Base-by-base conservation (phyloP, 2,888 invertebrate species). In the Drosophila tripunctata region DNA sequence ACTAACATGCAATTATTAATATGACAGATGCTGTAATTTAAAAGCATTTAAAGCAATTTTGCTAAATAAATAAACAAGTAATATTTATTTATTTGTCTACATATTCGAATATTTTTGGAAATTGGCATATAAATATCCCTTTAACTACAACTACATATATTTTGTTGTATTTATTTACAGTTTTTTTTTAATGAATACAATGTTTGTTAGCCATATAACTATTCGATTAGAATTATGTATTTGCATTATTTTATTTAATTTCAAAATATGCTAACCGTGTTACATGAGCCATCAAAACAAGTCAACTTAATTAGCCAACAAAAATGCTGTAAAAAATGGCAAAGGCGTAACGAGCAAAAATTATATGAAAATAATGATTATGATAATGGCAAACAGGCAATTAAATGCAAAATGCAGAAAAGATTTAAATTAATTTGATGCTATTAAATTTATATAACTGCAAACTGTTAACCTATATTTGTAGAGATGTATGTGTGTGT, bases 381-480 rank as follows among this genome's bases (percentile, higher is more conserved):
- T 58, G 40, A 35, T 54, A 44, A 58, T 52, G 22, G 44, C 43
- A 56, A 55, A 55, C 55, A 21, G 45, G 40, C 44, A 7, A 17
- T 14, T 33, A 38, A 54, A 24, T 50, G 51, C 24, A 10, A 61
- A 65, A 22, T 47, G 40, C n/a, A 40, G 61, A 61, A 68, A 67
- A 68, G 64, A 75, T 75, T 81, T 67, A 72, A 84, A 67, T 84
- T 72, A 81, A 81, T 84, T 87, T 67, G 45, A 47, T 63, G 61
- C 52, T 65, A 79, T 75, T 71, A 68, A 70, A 68, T 52, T 48
- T 58, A 36, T 24, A 63, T 66, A 58, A 64, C 67, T 73, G 40
- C 41, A 68, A 75, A n/a, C 14, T 30, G 30, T 41, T 35, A 52
- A 45, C 38, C 14, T 45, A 40, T 38, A n/a, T 40, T 4, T n/a